phyloP scores from a whole-genome alignment of 2,113 vertebrate species.

The Gadus macrocephalus region DNA sequence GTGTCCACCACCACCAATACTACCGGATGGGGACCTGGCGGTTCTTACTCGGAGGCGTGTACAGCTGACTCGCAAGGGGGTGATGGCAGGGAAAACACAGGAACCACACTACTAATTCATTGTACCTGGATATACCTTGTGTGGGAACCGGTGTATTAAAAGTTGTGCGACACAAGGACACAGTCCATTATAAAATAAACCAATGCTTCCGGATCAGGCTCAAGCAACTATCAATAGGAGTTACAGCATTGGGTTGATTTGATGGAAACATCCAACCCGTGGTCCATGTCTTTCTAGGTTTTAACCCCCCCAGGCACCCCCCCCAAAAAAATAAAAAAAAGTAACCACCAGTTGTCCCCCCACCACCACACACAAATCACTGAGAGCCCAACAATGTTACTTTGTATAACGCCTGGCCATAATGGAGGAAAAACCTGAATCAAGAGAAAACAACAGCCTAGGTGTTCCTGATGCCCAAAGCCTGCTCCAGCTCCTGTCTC shows the following conservation, averaged over 20 bases:
- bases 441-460: slow-evolving; percentile 33
- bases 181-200: slow-evolving; percentile 33
- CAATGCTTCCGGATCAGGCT: slow-evolving; percentile 56
- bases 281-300: slow-evolving; percentile 24
- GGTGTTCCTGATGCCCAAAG: slow-evolving; percentile 96
- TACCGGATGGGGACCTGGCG: slow-evolving; percentile 10
- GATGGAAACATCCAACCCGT: slow-evolving; percentile 23
- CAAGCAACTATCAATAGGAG: slow-evolving; percentile 33
- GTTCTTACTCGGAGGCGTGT: neutral
- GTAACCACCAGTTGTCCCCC: neutral
- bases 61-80: neutral
- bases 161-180: slow-evolving; percentile 11
- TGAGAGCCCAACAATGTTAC: slow-evolving; percentile 5
- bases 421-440: neutral
- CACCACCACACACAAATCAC: slow-evolving; percentile 6
- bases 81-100: too few species aligned
- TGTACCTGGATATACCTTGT: too few species aligned
- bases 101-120: too few species aligned
- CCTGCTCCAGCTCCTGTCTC: slow-evolving; percentile 96
- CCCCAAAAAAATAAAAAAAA: neutral
- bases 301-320: too few species aligned
- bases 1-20: slow-evolving; percentile 37
- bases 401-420: slow-evolving; percentile 1
- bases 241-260: neutral
- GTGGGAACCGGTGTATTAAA: too few species aligned